These are phyloP conservation scores for Pegoplata infirma DNA, from an alignment of 2,888 invertebrate genomes.

Conservation along the genomic window DNA sequence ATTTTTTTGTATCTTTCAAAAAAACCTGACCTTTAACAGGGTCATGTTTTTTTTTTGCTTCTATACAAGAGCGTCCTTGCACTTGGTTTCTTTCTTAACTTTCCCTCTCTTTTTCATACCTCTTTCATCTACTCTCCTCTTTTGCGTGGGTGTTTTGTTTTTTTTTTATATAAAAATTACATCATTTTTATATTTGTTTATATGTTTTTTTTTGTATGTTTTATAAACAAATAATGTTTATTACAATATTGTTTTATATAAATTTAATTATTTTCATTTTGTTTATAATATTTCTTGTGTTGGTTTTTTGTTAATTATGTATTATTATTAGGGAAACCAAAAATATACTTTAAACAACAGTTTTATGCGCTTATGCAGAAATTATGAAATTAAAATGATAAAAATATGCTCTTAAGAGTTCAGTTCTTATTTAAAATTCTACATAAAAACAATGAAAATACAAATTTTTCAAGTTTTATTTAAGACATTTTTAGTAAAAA, in stretches of 20 bases:
- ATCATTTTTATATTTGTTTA: conserved; percentile 58
- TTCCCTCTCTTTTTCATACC: neutral
- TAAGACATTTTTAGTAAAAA: too few relatives aligned
- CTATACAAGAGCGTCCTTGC: conserved; percentile 52
- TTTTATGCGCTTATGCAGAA: too few relatives aligned
- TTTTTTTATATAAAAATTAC: conserved; percentile 41
- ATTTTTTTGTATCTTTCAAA: conserved; percentile 15
- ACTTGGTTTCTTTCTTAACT: conserved; percentile 47
- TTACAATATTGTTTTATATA: conserved; percentile 54
- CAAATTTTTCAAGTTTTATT: too few relatives aligned
- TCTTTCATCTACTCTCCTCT: neutral
- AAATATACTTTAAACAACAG: too few relatives aligned
- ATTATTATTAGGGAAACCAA: too few relatives aligned
- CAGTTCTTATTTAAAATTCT: too few relatives aligned
- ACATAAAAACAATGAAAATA: too few relatives aligned
- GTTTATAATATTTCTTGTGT: conserved; percentile 41
- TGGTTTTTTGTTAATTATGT: conserved; percentile 22
- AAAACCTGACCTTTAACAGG: conserved; percentile 27
- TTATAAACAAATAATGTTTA: conserved; percentile 20
- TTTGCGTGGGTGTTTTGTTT: conserved; percentile 55
- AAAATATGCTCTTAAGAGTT: too few relatives aligned
- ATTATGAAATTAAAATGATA: too few relatives aligned
- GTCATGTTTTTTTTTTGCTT: conserved; percentile 32
- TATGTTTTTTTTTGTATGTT: conserved; percentile 6
- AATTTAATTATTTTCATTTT: conserved; percentile 30